Evolutionary conservation across 2,888 invertebrate species (phyloP).

Genomic region (Lasioglossum zephyrum): DNA sequence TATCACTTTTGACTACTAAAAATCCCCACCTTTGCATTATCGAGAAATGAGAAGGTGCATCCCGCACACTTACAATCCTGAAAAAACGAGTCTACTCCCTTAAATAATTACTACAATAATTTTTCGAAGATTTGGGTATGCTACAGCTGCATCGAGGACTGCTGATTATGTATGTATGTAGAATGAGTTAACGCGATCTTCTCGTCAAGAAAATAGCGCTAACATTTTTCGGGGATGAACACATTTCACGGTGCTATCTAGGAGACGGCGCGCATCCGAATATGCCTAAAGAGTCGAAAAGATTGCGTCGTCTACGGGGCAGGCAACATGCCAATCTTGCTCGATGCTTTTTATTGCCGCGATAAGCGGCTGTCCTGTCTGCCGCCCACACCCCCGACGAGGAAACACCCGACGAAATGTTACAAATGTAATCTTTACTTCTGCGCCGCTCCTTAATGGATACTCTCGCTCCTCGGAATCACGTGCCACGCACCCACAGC

Average conservation of each 20-base stretch:
- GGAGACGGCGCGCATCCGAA: conserved; percentile 59
- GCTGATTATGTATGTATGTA: background rate
- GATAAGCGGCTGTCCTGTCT: conserved; percentile 75
- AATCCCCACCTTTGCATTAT: too few species aligned
- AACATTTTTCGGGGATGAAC: conserved; percentile 76
- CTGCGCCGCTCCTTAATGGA: conserved; percentile 69
- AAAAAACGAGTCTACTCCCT: too few species aligned
- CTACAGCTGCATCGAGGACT: background rate
- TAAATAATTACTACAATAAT: too few species aligned
- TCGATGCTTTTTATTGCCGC: conserved; percentile 80
- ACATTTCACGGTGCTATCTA: conserved; percentile 79
- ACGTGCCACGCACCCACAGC: conserved; percentile 33
- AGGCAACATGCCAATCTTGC: conserved; percentile 81
- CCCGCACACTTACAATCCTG: too few species aligned
- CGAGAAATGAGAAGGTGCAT: too few species aligned
- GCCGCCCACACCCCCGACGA: conserved; percentile 28
- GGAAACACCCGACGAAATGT: conserved; percentile 59
- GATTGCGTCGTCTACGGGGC: conserved; percentile 66
- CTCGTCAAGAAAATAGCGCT: conserved; percentile 51
- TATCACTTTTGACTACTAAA: too few species aligned
- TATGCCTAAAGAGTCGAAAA: conserved; percentile 67
- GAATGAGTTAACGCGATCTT: conserved; percentile 25
- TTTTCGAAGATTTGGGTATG: background rate
- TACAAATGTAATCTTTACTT: conserved; percentile 79
- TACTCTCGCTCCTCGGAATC: conserved; percentile 44